These are phyloP conservation scores for Sylvia borin DNA, from an alignment of 2,797 vertebrate species.

Conservation along the genomic window DNA sequence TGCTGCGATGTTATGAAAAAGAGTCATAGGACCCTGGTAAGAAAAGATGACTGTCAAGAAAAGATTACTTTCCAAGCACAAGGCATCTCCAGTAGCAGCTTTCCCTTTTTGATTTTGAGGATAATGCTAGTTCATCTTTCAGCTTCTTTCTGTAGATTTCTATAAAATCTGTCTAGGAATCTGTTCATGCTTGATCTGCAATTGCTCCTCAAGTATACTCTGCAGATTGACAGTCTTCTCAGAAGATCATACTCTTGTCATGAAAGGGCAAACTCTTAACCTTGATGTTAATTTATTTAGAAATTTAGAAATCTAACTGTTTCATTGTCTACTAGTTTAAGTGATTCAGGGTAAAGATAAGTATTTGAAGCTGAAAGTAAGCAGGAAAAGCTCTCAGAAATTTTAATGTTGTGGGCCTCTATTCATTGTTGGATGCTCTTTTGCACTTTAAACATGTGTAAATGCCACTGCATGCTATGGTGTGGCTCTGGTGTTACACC, in stretches of 20 bases:
- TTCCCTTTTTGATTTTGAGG: neutral
- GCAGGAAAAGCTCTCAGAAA: neutral
- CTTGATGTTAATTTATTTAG: neutral
- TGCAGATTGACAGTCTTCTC: neutral
- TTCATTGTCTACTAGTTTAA: neutral
- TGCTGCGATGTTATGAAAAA: neutral
- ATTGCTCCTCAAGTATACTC: neutral
- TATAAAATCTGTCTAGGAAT: neutral
- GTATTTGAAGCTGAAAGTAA: neutral
- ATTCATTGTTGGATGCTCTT: neutral
- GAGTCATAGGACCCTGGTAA: neutral
- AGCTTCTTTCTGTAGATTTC: neutral
- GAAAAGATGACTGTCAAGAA: neutral
- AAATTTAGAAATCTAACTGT: neutral
- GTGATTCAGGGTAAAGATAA: neutral
- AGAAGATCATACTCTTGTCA: neutral
- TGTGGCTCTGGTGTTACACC: slow-evolving; percentile 6
- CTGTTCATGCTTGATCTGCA: neutral
- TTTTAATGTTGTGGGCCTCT: neutral
- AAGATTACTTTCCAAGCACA: neutral
- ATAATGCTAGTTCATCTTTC: neutral
- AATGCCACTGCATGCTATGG: slow-evolving; percentile 4
- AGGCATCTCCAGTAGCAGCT: neutral
- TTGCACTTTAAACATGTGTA: slow-evolving; percentile 17
- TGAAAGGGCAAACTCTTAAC: neutral